phyloP scores from a whole-genome alignment of 2,888 invertebrate species.

The Athripsodes cinereus region DNA sequence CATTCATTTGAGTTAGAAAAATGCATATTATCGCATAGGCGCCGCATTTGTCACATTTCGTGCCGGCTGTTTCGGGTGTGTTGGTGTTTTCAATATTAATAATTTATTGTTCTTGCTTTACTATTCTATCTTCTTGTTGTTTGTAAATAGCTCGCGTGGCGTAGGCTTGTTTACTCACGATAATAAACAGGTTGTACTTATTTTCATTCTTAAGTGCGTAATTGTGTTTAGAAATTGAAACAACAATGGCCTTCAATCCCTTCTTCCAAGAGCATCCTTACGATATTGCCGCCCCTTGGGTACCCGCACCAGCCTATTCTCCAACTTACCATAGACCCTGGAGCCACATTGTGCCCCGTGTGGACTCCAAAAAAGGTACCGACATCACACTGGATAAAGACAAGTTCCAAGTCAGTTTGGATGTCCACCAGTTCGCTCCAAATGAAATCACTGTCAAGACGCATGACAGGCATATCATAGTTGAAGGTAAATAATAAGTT shows the following conservation, averaged over 20 bases:
- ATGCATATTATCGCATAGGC: too few species aligned
- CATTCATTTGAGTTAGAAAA: too few species aligned
- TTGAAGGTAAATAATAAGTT: constrained; percentile 39
- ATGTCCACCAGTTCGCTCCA: constrained; percentile 63
- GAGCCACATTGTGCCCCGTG: constrained; percentile 10
- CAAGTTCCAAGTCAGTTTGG: constrained; percentile 52
- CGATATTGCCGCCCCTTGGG: constrained; percentile 14
- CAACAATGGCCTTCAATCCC: constrained; percentile 9
- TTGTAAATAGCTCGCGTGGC: too few species aligned
- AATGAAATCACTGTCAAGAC: constrained; percentile 64
- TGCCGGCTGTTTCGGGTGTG: too few species aligned
- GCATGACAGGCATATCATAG: constrained; percentile 52
- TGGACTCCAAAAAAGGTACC: not conserved
- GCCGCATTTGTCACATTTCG: too few species aligned
- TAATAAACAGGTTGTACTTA: too few species aligned
- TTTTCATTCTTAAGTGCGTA: too few species aligned
- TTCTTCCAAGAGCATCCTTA: constrained; percentile 10
- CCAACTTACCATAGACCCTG: constrained; percentile 1
- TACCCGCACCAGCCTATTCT: constrained; percentile 4
- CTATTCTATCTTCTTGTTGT: too few species aligned
- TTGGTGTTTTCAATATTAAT: too few species aligned
- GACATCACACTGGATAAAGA: constrained; percentile 30
- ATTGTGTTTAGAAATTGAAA: too few species aligned
- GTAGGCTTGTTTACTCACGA: too few species aligned
- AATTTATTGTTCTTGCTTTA: too few species aligned